These are phyloP conservation scores for Hydraecia micacea DNA, from an alignment of 2,888 invertebrate species.

Conservation along the genomic window DNA sequence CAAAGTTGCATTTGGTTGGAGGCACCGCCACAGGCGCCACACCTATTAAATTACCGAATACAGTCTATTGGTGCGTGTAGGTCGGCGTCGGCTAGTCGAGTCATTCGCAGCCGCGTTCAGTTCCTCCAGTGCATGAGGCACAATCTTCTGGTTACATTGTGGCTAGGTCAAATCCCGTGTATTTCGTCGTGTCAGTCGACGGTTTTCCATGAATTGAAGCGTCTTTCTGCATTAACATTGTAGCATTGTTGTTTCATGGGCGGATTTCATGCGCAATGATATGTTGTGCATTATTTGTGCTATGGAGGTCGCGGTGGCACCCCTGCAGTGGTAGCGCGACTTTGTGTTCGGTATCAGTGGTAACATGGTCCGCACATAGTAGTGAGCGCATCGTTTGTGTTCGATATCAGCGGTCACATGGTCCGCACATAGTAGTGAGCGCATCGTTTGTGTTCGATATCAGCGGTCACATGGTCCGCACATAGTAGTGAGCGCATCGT, in stretches of 20 bases:
- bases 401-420: too few species aligned
- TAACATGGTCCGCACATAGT: too few species aligned
- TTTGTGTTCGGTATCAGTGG: not conserved
- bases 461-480: too few species aligned
- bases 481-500: too few species aligned
- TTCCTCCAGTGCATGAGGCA: not conserved
- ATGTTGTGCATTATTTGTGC: not conserved
- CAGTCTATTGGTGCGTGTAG: not conserved
- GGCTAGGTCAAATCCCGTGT: not conserved
- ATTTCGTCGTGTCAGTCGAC: not conserved
- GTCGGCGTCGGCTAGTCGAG: not conserved
- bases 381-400: not conserved
- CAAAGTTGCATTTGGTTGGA: not conserved
- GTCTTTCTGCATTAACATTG: constrained; percentile 1
- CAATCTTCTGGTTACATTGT: not conserved
- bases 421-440: not conserved
- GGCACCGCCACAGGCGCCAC: too few species aligned
- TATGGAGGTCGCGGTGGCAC: not conserved
- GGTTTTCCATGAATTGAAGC: not conserved
- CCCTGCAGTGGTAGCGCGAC: not conserved
- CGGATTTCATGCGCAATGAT: too few species aligned
- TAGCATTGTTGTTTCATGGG: not conserved
- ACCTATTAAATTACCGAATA: not conserved
- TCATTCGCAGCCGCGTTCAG: not conserved
- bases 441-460: too few species aligned